A percentile compares a stretch with the other conserved stretches of the same genome.
These are phyloP conservation scores for Sciurus niger DNA, from an alignment of 2,113 vertebrate genomes.

Conservation along the genomic window DNA sequence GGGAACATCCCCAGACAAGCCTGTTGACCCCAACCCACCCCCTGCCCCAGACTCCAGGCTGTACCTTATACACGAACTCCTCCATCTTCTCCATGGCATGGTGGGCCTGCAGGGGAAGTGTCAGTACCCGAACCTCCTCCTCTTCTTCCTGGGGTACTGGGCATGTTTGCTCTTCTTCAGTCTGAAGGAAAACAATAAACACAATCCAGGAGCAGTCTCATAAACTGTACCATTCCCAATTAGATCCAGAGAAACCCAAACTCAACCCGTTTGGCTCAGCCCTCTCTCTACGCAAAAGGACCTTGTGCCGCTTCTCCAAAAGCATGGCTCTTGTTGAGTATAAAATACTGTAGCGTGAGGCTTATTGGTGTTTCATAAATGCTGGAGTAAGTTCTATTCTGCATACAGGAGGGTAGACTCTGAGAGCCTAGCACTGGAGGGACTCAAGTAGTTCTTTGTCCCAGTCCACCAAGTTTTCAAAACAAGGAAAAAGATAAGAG, in stretches of 20 bases:
- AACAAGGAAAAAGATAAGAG: not conserved
- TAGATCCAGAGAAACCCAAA: not conserved
- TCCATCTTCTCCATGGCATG: slow-evolving; percentile 97
- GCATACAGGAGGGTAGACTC: not conserved
- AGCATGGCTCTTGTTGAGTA: not conserved
- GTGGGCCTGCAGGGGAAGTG: slow-evolving; percentile 93
- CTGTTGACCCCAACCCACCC: not conserved
- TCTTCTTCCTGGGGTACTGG: slow-evolving; percentile 90
- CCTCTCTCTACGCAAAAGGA: not conserved
- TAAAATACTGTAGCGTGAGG: too few relatives aligned
- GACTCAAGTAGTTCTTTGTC: not conserved
- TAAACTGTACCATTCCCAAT: accelerated
- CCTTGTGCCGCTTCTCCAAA: not conserved
- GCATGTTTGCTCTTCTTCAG: slow-evolving; percentile 86
- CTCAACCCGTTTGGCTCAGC: accelerated
- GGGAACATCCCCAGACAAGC: not conserved
- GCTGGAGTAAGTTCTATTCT: not conserved
- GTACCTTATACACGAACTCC: slow-evolving; percentile 95
- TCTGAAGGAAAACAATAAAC: slow-evolving; percentile 72
- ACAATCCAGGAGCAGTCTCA: not conserved
- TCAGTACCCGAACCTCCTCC: slow-evolving; percentile 91
- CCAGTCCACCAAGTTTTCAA: not conserved
- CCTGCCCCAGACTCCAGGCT: accelerated
- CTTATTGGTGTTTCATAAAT: not conserved
- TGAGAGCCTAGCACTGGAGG: not conserved